Base-by-base conservation (phyloP, 2,888 invertebrate genomes). In the Trichogramma dendrolimi region DNA sequence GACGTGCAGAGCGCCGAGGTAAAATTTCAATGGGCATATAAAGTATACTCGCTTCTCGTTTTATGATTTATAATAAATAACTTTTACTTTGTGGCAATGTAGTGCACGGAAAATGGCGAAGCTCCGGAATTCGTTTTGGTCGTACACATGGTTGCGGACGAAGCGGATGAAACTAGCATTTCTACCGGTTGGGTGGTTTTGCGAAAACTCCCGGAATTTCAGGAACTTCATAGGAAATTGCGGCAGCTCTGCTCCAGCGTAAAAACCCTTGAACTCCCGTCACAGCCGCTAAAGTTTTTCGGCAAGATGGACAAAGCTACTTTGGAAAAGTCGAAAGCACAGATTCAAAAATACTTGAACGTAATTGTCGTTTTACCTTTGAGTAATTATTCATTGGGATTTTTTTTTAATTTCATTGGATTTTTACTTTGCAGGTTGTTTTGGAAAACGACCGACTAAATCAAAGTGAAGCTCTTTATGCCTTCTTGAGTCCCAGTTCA, bases 401-500 rank as follows among this genome's bases (percentile, higher is more conserved):
- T 54, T 52, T 10, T 48, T 57, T 62, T 14, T 51, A 47, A 51
- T 54, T 11, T 52, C 49, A 27, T 51, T 53, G 14, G 11, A 53
- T 60, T 41, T 59, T 5, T 42, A 57, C 43, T 54, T 4, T 60
- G 49, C 78, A 94, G 92, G 90, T 89, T 78, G 88, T 94, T 70
- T 82, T 94, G 77, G 90, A 90, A 81, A 93, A 94, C 74, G 94
- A 94, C 67, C 84, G 88, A 70, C 81, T 94, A 69, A 91, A 91
- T 78, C 91, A 92, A 81, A 90, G 93, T 75, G 94, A 95, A 81
- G 91, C 92, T 58, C 84, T 95, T 68, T 95, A 94, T 75, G 87
- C 91, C 65, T 95, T 95, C 80, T 83, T 95, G n/a, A 92, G 93
- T 77, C 94, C 94, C 4, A 93, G 92, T 77, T 92, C 94, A 0